Evolutionary conservation across 2,888 invertebrate species (phyloP), one percentile per base, ranked within the genome.

Genomic region (Julus scanicus): DNA sequence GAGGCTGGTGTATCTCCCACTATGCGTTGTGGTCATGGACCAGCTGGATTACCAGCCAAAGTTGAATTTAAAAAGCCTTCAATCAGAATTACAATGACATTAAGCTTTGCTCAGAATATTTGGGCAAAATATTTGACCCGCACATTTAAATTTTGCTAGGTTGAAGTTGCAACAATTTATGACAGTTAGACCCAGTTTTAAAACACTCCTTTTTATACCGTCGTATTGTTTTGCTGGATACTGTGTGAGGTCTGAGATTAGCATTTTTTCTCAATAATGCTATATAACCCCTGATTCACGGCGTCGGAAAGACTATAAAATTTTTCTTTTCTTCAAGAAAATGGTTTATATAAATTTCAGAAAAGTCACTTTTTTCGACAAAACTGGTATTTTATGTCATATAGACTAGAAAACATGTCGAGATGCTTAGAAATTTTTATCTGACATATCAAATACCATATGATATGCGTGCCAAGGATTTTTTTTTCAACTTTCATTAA

Each of bases 151-250:
- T 80, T 37, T 37, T 80, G 37, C 80, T 80, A 13, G 37, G 80
- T 29, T 71, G 13, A 71, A 71, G 29, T 71, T 71, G 71, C 71
- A 29, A 29, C 80, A 80, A 80, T 80, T 80, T 80, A 80, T 15
- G 80, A 80, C 80, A 80, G 80, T 80, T 80, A 80, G 80, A 80
- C 80, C 80, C 80, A 80, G 80, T 80, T 80, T 80, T 80, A 37
- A 80, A 80, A 80, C 80, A 80, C 80, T 80, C 80, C 80, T 80
- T 29, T 71, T 71, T 37, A 37, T 80, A 80, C 80, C 37, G 29
- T 80, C 80, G 80, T 80, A 39, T 37, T 80, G 80, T 80, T 80
- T 80, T 80, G 80, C 80, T 37, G 80, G 37, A 80, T 80, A 37
- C 37, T 80, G 80, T 37, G 80, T 80, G 80, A 80, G 80, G 80